Percentiles rank a stretch among this genome's conserved stretches.
phyloP scores from a whole-genome alignment of 1,140 invertebrate genomes.

The Zelostemma sp. region DNA sequence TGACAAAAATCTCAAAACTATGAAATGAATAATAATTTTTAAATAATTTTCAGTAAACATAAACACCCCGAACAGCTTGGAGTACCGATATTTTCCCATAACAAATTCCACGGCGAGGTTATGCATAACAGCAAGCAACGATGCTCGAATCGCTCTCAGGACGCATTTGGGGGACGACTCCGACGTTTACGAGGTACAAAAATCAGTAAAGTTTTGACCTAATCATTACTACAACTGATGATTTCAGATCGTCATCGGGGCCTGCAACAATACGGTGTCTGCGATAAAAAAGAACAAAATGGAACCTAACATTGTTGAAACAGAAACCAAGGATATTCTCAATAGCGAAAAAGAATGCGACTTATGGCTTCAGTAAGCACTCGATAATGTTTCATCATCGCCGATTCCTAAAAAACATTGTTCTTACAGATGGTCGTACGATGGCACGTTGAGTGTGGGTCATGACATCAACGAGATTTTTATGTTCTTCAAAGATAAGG shows the following conservation, averaged over 20 bases:
- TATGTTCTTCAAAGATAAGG: slow-evolving; percentile 51
- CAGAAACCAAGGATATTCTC: slow-evolving; percentile 52
- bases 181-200: slow-evolving; percentile 55
- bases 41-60: slow-evolving; percentile 54
- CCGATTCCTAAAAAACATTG: no score
- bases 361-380: slow-evolving; percentile 54
- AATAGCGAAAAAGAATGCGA: slow-evolving; percentile 40
- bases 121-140: slow-evolving; percentile 48
- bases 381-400: slow-evolving; percentile 4
- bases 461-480: slow-evolving; percentile 41
- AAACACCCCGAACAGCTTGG: slow-evolving; percentile 49
- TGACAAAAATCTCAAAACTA: no score
- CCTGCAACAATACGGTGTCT: slow-evolving; percentile 55
- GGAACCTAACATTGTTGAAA: slow-evolving; percentile 49
- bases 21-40: no score
- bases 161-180: slow-evolving; percentile 56
- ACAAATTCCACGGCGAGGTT: slow-evolving; percentile 49
- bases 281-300: slow-evolving; percentile 47
- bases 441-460: slow-evolving; percentile 51
- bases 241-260: slow-evolving; percentile 55
- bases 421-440: slow-evolving; percentile 54
- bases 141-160: slow-evolving; percentile 57
- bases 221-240: no score
- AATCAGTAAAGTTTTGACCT: neutral
- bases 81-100: slow-evolving; percentile 56